Base-by-base conservation (phyloP, 2,797 vertebrate genomes). In the Nyctalus aviator region DNA sequence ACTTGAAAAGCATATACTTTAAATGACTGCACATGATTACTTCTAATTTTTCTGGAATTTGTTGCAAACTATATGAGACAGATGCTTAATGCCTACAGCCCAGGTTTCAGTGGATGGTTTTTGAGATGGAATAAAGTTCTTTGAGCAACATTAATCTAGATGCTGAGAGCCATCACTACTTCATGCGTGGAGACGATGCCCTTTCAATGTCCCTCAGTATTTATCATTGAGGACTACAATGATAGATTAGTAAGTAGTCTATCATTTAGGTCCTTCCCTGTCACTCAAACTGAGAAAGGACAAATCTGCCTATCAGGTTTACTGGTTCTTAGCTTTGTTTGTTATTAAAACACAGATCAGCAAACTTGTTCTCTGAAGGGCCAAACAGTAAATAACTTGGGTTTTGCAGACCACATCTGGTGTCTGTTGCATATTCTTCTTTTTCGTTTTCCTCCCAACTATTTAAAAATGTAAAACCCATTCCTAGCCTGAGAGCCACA, bases 291-390 rank as follows among this genome's bases (percentile, higher is more conserved):
- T 41, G 41, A 90, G 46, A 90, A 75, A 88, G 25, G 64, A 77
- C 62, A 86, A 64, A 44, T 32, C 12, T 59, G 41, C 66, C 64
- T 37, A 3, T 6, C 17, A 59, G 46, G 69, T 69, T 75, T 88
- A n/a, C 37, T 46, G 32, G 84, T 82, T 78, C 15, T 32, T 84
- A 78, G 68, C 48, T 90, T 94, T 86, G 66, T 82, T 81, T 44
- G 90, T 10, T 57, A 55, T 68, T 91, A 88, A 88, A 96, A 94
- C 59, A 85, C 48, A 53, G 85, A 86, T 55, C n/a, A 62, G 93
- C 78, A 92, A 93, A 90, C 69, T 48, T 32, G 27, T 57, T 76
- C 88, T 85, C 13, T 30, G 69, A 76, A 82, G 14, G 64, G 23
- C 73, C 64, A 88, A 35, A 81, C 0, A 90, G 50, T 71, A 91